Evolutionary conservation across 2,888 invertebrate species (phyloP).

Genomic region (Drosophila barbarae): DNA sequence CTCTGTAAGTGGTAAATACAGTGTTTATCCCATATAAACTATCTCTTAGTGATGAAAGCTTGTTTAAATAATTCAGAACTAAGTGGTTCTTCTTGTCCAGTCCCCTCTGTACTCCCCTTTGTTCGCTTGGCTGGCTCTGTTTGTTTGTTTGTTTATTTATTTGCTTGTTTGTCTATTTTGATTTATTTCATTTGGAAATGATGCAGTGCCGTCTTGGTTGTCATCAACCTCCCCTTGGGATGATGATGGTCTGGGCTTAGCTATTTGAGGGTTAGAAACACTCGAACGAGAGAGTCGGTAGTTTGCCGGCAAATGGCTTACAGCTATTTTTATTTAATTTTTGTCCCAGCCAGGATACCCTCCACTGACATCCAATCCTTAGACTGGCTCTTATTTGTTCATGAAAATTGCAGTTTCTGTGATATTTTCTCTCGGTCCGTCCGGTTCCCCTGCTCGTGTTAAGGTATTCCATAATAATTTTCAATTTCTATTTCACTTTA

Average conservation of each 20-base stretch:
- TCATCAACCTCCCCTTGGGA: conserved; percentile 30
- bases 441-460: not conserved
- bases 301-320: conserved; percentile 49
- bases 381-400: conserved; percentile 33
- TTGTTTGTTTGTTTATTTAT: conserved; percentile 47
- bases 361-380: not conserved
- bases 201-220: conserved; percentile 57
- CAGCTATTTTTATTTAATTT: conserved; percentile 74
- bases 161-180: conserved; percentile 73
- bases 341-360: conserved; percentile 33
- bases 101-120: conserved; percentile 21
- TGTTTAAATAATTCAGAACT: conserved; percentile 10
- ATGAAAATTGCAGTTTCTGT: conserved; percentile 48
- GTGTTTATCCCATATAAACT: not conserved
- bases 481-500: conserved; percentile 35
- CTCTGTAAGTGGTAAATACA: not conserved
- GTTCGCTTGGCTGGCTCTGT: conserved; percentile 24
- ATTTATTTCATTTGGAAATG: conserved; percentile 74
- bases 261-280: conserved; percentile 20
- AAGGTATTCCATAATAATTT: conserved; percentile 28
- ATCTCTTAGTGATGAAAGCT: not conserved
- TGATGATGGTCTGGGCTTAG: conserved; percentile 16
- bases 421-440: conserved; percentile 33
- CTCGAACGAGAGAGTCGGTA: conserved; percentile 15
- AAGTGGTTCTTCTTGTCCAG: conserved; percentile 2